A percentile compares a stretch with the other conserved stretches of the same genome.
Evolutionary conservation across 2,888 invertebrate species (phyloP).

Genomic region (Drosophila ezoana): DNA sequence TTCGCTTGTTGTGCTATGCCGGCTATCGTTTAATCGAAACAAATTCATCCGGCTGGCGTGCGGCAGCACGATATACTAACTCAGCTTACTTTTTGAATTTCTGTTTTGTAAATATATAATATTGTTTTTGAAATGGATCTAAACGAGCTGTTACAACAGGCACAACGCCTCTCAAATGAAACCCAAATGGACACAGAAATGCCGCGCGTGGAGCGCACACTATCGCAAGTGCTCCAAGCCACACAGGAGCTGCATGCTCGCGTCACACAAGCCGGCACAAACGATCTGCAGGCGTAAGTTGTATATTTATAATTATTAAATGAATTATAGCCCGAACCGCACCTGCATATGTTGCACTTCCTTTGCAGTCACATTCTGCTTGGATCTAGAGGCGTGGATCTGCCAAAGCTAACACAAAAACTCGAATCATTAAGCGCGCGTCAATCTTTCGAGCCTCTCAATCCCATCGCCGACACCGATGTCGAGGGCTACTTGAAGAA

Average conservation of each 20-base stretch:
- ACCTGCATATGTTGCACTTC: slow-evolving; percentile 20
- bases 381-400: slow-evolving; percentile 96
- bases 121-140: slow-evolving; percentile 88
- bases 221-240: slow-evolving; percentile 96
- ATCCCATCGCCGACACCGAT: slow-evolving; percentile 96
- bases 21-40: slow-evolving; percentile 7
- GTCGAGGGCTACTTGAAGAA: slow-evolving; percentile 95
- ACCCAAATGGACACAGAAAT: slow-evolving; percentile 94
- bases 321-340: too few species aligned
- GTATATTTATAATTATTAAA: background rate
- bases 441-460: slow-evolving; percentile 94
- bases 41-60: slow-evolving; percentile 15
- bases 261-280: slow-evolving; percentile 92
- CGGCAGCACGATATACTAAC: background rate
- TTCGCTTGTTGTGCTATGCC: background rate
- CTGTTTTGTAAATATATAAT: background rate
- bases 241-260: slow-evolving; percentile 95
- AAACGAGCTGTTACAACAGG: slow-evolving; percentile 94
- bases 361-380: slow-evolving; percentile 92
- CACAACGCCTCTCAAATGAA: slow-evolving; percentile 95
- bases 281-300: slow-evolving; percentile 94
- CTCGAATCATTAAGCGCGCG: slow-evolving; percentile 94
- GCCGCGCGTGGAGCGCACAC: slow-evolving; percentile 94
- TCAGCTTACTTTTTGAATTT: background rate
- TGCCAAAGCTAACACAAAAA: slow-evolving; percentile 96